Conservation (phyloP, 2,888 invertebrate genomes). For the Agapostemon virescens region DNA sequence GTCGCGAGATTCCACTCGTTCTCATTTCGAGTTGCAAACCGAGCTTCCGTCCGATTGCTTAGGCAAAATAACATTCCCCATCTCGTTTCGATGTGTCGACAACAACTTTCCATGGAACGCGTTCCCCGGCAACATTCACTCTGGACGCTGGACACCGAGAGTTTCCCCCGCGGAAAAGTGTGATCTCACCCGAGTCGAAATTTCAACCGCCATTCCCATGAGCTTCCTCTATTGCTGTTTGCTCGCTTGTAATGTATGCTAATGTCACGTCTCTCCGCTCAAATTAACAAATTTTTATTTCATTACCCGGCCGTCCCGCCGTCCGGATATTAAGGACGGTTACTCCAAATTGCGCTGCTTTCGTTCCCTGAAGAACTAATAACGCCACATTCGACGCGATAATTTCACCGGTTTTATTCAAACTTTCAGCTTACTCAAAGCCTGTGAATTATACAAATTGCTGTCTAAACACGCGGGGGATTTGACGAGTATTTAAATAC, state of each 20-base stretch:
- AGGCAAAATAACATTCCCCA: slow-evolving; percentile 19
- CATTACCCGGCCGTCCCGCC: neutral
- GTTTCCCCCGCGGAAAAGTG: neutral
- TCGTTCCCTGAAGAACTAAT: neutral
- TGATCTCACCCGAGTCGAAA: neutral
- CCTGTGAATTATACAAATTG: too few relatives aligned
- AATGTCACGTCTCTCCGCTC: neutral
- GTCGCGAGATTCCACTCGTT: slow-evolving; percentile 23
- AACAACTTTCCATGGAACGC: neutral
- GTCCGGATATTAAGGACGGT: neutral
- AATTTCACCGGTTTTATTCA: neutral
- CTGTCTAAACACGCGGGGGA: too few relatives aligned
- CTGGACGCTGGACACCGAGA: neutral
- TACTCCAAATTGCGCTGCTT: neutral
- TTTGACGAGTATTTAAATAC: too few relatives aligned
- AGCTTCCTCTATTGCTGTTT: neutral
- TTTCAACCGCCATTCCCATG: neutral
- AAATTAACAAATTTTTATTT: slow-evolving; percentile 6
- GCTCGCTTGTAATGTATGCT: neutral
- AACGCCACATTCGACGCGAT: too few relatives aligned
- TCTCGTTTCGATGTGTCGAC: neutral
- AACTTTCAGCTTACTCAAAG: too few relatives aligned
- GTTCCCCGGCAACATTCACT: neutral
- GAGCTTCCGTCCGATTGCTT: slow-evolving; percentile 19
- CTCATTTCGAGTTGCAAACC: slow-evolving; percentile 13